Conservation (phyloP, 2,113 vertebrate genomes). For the Edolisoma coerulescens region DNA sequence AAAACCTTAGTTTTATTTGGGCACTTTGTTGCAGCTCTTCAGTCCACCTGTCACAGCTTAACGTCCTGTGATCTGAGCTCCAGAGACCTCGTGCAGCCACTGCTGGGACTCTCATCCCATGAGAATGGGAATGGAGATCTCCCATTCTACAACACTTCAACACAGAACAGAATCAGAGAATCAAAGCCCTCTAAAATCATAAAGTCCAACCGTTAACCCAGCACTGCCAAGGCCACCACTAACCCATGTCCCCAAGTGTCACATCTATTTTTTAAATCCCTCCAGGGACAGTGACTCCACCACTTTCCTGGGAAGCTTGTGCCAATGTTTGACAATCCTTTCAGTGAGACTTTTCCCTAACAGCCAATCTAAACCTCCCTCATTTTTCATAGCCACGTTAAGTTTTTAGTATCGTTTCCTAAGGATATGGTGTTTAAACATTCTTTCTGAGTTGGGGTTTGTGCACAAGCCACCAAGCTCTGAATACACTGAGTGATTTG, state of each 20-base stretch:
- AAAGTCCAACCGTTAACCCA: background rate
- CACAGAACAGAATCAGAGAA: background rate
- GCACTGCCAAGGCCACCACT: background rate
- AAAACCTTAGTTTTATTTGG: background rate
- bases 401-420: background rate
- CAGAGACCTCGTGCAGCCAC: background rate
- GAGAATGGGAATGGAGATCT: too few relatives aligned
- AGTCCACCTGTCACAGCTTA: background rate
- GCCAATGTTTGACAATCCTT: background rate
- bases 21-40: background rate
- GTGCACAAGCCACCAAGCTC: background rate
- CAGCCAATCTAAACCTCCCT: background rate
- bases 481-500: background rate
- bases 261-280: background rate
- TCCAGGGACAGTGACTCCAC: background rate
- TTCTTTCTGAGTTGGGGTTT: background rate
- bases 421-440: background rate
- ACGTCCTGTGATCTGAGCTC: background rate
- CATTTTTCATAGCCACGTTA: background rate
- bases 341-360: background rate
- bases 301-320: background rate
- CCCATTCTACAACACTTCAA: background rate
- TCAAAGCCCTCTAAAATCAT: background rate
- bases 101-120: too few relatives aligned
- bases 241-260: background rate